Evolutionary conservation across 2,113 vertebrate genomes (phyloP), one percentile per base, ranked within the genome.

Genomic region (Hippocampus mohnikei): DNA sequence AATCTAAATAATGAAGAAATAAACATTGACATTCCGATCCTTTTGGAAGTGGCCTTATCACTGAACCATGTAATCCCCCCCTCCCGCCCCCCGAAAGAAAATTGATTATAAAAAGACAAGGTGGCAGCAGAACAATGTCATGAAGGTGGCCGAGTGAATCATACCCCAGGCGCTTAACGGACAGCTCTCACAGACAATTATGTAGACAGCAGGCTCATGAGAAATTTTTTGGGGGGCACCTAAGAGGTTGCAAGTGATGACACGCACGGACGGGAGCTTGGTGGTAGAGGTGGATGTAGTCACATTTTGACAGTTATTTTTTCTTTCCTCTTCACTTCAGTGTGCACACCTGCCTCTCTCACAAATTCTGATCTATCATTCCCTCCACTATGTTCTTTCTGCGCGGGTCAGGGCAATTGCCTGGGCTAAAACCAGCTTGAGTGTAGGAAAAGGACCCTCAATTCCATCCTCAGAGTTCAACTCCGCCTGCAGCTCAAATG

Each of bases 161-260:
- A 81, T 23, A 80, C 64, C 23, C n/a, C 61, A 15, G 7, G 65
- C 70, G 78, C 77, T 81, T 80, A 62, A 72, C 71, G 72, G 70
- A 68, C 75, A 20, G 10, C 80, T 88, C 88, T 83, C 50, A 70
- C 46, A 15, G 69, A 82, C 84, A 83, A 86, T 87, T 80, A 87
- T 67, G 53, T 66, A n/a, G 52, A 80, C 56, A 65, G 76, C 42
- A 6, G 53, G 73, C 74, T 74, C 72, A 85, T 81, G 79, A 84
- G 61, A 81, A 80, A 80, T 71, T 66, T 76, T 72, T 27, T 37
- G 0, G 33, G 53, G 70, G 63, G 71, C 53, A 8, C 48, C 61
- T 15, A 33, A 76, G 71, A 76, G 70, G 52, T 75, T 60, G 66
- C 66, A 50, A 66, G 61, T 74, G 80, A 78, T 50, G 74, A 33